Evolutionary conservation across 2,888 invertebrate genomes (phyloP), one percentile per base, ranked within the genome.

Genomic region (Barypeithes pellucidus): DNA sequence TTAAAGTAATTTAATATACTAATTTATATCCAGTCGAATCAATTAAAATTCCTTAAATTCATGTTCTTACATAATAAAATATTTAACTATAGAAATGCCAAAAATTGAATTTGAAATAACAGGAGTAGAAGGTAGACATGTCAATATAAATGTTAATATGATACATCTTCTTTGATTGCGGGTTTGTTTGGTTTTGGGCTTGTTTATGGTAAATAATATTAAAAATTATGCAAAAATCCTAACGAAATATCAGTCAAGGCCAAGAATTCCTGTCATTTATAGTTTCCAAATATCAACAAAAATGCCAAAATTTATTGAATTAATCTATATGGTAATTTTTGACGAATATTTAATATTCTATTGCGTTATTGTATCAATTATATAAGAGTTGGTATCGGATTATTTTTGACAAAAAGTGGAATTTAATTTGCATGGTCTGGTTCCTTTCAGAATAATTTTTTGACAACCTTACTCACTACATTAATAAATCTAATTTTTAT

Each of bases 81-180:
- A n/a, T 18, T 47, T 47, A 20, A 47, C 2, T 39, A 5, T 12
- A 3, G 1, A n/a, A 43, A 47, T 47, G 47, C 20, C 20, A 11
- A 20, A 47, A 18, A 20, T 20, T 47, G 1, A 11, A 20, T 47
- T 18, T 1, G 20, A 47, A 52, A n/a, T 47, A 50, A 1, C 3
- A 20, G 12, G 22, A 18, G 52, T 52, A 1, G 24, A 52, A 52
- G 52, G 52, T 52, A 24, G 7, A 52, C 12, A 24, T 24, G n/a
- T 14, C 24, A 29, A 52, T 52, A 52, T 12, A 52, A 52, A 52
- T 52, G 29, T 24, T 52, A 52, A 16, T 43, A 43, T 43, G 12
- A 50, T 52, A 52, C 29, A 14, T 14, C 14, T 24, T 14, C 1
- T 29, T 24, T 8, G 29, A n/a, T n/a, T n/a, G n/a, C n/a, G n/a